Evolutionary conservation across 2,113 vertebrate species (phyloP).

Genomic region (Pampusana beccarii): DNA sequence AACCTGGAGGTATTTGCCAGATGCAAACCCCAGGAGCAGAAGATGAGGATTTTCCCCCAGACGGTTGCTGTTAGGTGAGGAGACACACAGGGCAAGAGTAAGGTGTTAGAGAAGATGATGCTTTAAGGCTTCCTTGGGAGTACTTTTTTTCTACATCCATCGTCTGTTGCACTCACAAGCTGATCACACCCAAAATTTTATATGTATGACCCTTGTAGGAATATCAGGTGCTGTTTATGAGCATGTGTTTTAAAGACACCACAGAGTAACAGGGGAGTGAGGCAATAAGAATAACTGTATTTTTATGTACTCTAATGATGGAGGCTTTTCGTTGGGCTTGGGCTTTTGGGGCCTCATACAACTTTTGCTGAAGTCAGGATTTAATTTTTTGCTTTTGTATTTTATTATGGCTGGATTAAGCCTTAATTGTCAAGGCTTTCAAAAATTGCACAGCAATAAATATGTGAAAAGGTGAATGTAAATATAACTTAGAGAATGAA

Average conservation of each 20-base stretch:
- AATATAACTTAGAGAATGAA: neutral
- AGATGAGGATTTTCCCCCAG: neutral
- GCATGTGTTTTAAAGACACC: neutral
- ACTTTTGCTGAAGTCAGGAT: neutral
- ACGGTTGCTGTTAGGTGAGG: neutral
- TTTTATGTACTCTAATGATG: neutral
- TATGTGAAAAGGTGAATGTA: neutral
- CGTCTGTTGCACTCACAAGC: neutral
- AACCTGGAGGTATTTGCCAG: neutral
- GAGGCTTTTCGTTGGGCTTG: neutral
- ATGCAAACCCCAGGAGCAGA: rapidly evolving
- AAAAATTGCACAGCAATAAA: neutral
- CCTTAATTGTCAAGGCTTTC: neutral
- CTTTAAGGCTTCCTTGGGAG: neutral
- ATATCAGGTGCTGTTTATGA: neutral
- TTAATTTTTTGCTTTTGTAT: neutral
- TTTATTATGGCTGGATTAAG: neutral
- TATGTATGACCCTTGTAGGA: neutral
- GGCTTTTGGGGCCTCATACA: neutral
- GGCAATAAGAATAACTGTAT: neutral
- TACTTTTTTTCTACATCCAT: neutral
- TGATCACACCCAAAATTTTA: neutral
- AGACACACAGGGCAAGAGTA: rapidly evolving
- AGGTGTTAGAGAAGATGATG: neutral
- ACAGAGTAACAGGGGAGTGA: neutral